Base-by-base conservation (phyloP, 2,888 invertebrate genomes). In the Apodemia duryi region DNA sequence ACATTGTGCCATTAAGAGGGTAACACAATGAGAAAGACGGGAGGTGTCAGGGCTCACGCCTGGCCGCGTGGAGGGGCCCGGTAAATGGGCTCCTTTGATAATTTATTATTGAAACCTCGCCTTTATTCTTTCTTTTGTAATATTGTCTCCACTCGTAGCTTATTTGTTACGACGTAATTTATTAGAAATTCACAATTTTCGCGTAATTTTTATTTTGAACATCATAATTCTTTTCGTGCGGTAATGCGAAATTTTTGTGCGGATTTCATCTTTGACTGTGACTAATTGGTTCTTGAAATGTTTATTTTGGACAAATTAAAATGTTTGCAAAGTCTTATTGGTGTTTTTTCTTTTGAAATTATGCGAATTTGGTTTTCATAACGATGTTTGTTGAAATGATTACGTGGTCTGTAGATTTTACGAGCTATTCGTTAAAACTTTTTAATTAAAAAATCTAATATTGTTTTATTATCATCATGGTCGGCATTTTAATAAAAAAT, bases 91-190 rank as follows among this genome's bases (percentile, higher is more conserved):
- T 75, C 79, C 84, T 83, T 82, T 84, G 82, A 85, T 87, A 86
- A 86, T 87, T 86, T 87, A 87, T 87, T 87, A 87, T 87, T 86
- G 86, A 86, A 86, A 85, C 82, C 81, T 82, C 81, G 81, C 82
- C 79, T 84, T 79, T 79, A 77, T 84, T 82, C 82, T 79, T 82
- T 84, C 80, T 81, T 82, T 84, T 83, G 82, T 84, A 82, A 86
- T 85, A 85, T 83, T 86, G 86, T 85, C 85, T 81, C 80, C 78
- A 73, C 73, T 76, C 74, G 72, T 70, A 76, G 76, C 81, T 82
- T 83, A 84, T 85, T 85, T 86, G 81, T 81, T 79, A 76, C 80
- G 75, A 75, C 78, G 82, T 82, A 83, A 86, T 83, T 85, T 82
- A 79, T 82, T 76, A 75, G 74, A 76, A 75, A 76, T 75, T 72